Percentiles rank a stretch among this genome's conserved stretches.
phyloP scores from a whole-genome alignment of 2,797 vertebrate species.

The Lepilemur ruficaudatus region DNA sequence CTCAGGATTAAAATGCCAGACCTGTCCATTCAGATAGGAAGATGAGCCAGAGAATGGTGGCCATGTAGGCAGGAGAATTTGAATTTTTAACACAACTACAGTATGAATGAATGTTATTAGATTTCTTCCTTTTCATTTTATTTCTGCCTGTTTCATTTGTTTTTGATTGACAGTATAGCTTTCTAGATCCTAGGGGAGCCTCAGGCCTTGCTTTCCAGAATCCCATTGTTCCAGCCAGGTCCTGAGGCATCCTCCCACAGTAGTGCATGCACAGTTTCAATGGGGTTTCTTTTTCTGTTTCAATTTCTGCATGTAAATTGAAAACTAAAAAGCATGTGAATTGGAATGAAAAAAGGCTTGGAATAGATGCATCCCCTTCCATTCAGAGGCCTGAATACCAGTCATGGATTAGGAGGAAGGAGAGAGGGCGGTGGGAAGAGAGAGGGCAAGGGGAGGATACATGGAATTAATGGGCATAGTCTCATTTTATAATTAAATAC shows the following conservation, averaged over 20 bases:
- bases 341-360: neutral
- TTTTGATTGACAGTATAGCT: neutral
- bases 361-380: neutral
- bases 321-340: neutral
- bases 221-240: neutral
- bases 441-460: neutral
- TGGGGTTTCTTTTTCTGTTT: conserved; percentile 35
- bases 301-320: conserved; percentile 22
- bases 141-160: neutral
- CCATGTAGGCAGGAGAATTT: neutral
- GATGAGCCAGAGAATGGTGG: neutral
- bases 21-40: neutral
- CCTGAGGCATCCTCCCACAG: neutral
- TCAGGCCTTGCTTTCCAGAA: neutral
- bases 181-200: neutral
- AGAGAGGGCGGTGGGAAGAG: neutral
- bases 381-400: neutral
- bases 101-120: neutral
- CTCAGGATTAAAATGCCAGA: neutral
- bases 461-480: neutral
- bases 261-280: neutral
- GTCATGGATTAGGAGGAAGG: neutral
- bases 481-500: conserved; percentile 23
- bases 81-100: neutral
- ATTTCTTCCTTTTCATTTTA: neutral